Conservation (phyloP, 2,113 vertebrate genomes). For the Willisornis vidua region DNA sequence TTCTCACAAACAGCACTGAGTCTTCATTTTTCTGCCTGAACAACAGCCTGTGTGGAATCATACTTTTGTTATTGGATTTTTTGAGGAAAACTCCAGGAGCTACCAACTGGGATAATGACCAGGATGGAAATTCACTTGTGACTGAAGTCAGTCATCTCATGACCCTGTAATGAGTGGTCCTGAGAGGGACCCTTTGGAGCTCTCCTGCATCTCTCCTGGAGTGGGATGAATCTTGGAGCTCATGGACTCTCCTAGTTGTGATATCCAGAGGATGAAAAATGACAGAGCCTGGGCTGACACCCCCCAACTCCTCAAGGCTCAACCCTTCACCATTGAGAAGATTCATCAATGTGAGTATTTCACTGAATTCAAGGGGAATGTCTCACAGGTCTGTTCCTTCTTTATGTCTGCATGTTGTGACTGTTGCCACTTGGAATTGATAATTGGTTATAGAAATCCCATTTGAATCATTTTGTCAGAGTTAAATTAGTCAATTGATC, state of each 20-base stretch:
- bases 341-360: neutral
- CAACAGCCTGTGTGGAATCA: neutral
- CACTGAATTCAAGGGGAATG: neutral
- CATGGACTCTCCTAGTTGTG: neutral
- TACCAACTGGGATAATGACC: neutral
- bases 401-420: rapidly evolving
- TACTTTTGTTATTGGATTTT: neutral
- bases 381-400: neutral
- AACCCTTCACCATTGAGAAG: neutral
- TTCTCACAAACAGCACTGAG: neutral
- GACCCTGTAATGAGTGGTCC: neutral
- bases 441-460: neutral
- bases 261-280: neutral
- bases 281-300: neutral
- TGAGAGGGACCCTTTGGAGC: neutral
- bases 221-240: neutral
- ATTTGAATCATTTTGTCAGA: neutral
- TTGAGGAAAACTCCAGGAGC: neutral
- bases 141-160: neutral
- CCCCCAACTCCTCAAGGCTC: neutral
- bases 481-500: neutral
- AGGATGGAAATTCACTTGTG: neutral
- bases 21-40: neutral
- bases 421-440: neutral
- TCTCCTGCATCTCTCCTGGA: neutral